Percentiles rank a stretch among this genome's conserved stretches.
Conservation (phyloP, 2,797 vertebrate species). For the Anguilla anguilla region DNA sequence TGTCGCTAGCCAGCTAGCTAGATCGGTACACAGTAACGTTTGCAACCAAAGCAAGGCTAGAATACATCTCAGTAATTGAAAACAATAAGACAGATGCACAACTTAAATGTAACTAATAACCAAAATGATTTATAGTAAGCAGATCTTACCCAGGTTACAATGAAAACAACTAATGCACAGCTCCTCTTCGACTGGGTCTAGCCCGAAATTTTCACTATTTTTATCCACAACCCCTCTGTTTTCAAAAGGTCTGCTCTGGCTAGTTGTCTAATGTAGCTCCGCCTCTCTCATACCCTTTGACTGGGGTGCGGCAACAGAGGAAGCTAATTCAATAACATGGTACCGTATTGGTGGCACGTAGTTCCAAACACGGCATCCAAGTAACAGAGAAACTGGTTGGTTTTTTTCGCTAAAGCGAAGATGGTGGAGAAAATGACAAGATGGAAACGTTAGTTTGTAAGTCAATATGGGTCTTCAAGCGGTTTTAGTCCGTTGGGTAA, state of each 20-base stretch:
- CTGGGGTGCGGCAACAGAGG: slow-evolving; percentile 63
- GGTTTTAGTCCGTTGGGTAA: neutral
- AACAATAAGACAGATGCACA: neutral
- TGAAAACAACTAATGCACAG: slow-evolving; percentile 7
- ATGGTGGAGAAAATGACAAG: neutral
- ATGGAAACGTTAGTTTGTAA: neutral
- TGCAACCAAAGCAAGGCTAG: neutral
- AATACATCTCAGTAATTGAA: slow-evolving; percentile 14
- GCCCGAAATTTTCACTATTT: slow-evolving; percentile 46
- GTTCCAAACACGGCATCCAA: slow-evolving; percentile 33
- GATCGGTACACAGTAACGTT: neutral
- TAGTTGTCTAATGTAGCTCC: slow-evolving; percentile 52
- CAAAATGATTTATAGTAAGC: neutral
- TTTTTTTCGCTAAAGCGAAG: neutral
- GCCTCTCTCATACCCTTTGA: slow-evolving; percentile 58
- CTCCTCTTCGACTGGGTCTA: slow-evolving; percentile 10
- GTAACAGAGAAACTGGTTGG: slow-evolving; percentile 36
- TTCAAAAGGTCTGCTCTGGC: slow-evolving; percentile 50
- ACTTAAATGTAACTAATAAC: neutral
- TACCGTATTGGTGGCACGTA: slow-evolving; percentile 47
- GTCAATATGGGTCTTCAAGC: neutral
- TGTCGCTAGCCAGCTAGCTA: slow-evolving; percentile 7
- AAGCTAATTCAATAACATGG: slow-evolving; percentile 13
- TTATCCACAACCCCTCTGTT: slow-evolving; percentile 48
- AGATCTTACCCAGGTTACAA: slow-evolving; percentile 25